Base-by-base conservation (phyloP, 1,140 invertebrate species). In the Ctenoplectra terminalis region DNA sequence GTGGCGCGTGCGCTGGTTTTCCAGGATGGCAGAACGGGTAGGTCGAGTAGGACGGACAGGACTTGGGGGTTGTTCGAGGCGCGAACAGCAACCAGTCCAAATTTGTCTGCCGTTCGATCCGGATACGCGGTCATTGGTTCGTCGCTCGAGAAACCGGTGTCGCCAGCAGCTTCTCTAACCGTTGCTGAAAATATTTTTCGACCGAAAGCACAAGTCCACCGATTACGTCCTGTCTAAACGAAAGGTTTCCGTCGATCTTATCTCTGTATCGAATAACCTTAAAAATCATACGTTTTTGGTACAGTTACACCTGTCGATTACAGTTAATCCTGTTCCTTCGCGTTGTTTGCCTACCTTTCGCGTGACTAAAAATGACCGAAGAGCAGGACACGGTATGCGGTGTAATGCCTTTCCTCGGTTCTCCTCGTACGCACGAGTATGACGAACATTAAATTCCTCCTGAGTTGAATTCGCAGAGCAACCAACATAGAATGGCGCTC, bases 401-500 rank as follows among this genome's bases (percentile, higher is more conserved):
- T 52, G 11, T n/a, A 61, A 31, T 34, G 20, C 17, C 17, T 50
- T 20, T 34, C 23, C 17, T 48, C n/a, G n/a, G 17, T 8, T 43
- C 29, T 11, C 20, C 6, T 8, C 9, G 6, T 26, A 43, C 52
- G 1, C 17, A 13, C 1, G 17, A 34, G 11, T 20, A 17, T 40
- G 13, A 29, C 43, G 17, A 71, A 17, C 1, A 29, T 15, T 50
- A 26, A 60, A 31, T 40, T 48, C 15, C 11, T 3, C 7, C 8
- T 0, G 2, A 23, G 13, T n/a, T 17, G n/a, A 52, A 60, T 34
- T 63, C 4, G 34, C 20, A 15, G 8, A 23, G 0, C 4, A 20
- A 3, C 6, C 40, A 9, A 8, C 1, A 5, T 23, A 84, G 61
- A 37, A 96, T 96, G 96, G 95, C 95, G 70, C 93, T 96, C 26